Evolutionary conservation across 2,113 vertebrate genomes (phyloP).

Genomic region (Gallinago paraguaiae): DNA sequence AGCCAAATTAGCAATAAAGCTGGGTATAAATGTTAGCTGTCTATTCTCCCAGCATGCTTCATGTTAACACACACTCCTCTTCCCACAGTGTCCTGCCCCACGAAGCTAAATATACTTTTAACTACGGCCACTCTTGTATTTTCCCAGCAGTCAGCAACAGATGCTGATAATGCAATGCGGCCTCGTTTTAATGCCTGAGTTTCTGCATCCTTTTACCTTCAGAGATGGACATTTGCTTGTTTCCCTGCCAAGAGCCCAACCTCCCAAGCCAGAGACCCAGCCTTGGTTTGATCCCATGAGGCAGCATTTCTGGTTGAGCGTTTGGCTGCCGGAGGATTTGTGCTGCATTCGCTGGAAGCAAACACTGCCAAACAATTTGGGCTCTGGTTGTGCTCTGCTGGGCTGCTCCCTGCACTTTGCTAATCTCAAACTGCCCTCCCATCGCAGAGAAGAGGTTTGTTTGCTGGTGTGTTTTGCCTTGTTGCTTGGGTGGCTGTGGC

Average conservation of each 20-base stretch:
- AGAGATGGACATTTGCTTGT: background rate
- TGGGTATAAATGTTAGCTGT: background rate
- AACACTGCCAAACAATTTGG: background rate
- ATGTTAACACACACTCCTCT: background rate
- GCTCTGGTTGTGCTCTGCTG: background rate
- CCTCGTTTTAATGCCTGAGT: background rate
- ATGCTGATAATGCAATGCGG: background rate
- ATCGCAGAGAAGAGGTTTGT: background rate
- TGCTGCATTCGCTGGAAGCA: background rate
- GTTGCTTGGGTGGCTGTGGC: slow-evolving; percentile 51
- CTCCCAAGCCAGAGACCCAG: background rate
- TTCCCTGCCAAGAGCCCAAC: background rate
- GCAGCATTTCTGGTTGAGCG: background rate
- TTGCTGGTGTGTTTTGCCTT: slow-evolving; percentile 49
- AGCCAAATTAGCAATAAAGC: background rate
- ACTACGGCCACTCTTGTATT: background rate
- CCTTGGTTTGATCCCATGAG: background rate
- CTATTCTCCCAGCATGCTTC: background rate
- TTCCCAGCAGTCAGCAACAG: background rate
- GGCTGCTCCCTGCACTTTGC: background rate
- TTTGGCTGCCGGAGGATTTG: background rate
- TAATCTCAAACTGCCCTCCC: background rate
- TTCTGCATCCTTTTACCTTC: background rate
- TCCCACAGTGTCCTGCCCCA: background rate
- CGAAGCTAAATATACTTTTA: background rate